Percentiles rank a stretch among this genome's conserved stretches.
These are phyloP conservation scores for Spodoptera picta DNA, from an alignment of 2,888 invertebrate genomes.

Conservation along the genomic window DNA sequence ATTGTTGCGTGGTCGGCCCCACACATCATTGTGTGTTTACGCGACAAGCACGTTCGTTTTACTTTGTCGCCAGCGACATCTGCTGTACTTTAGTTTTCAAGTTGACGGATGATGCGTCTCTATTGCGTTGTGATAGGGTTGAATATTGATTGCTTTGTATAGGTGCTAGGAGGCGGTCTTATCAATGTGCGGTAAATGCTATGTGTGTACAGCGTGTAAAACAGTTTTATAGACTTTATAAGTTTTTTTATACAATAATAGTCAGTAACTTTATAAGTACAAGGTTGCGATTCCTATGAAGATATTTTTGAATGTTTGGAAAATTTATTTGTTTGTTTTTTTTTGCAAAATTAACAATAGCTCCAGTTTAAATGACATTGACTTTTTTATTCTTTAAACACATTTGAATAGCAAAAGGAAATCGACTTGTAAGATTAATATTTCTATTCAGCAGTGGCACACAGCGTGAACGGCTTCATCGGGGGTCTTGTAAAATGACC, in stretches of 20 bases:
- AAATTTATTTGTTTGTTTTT: too few species aligned
- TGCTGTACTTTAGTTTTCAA: conserved; percentile 61
- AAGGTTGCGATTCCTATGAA: background rate
- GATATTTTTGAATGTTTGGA: too few species aligned
- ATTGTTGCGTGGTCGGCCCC: conserved; percentile 84
- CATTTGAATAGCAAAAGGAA: background rate
- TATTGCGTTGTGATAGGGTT: conserved; percentile 62
- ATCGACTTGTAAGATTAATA: conserved; percentile 18
- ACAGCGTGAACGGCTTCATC: conserved; percentile 69
- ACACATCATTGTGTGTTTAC: conserved; percentile 85
- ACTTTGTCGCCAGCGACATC: conserved; percentile 87
- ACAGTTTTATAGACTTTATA: conserved; percentile 74
- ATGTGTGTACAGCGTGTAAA: conserved; percentile 72
- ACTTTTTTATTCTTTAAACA: too few species aligned
- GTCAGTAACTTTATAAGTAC: conserved; percentile 1
- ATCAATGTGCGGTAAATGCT: conserved; percentile 76
- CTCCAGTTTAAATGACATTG: too few species aligned
- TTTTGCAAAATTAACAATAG: too few species aligned
- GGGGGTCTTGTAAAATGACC: conserved; percentile 76
- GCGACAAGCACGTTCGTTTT: conserved; percentile 84
- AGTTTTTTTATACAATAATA: conserved; percentile 21
- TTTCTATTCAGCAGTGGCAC: conserved; percentile 45
- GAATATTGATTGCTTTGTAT: conserved; percentile 42
- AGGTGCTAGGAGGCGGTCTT: conserved; percentile 59
- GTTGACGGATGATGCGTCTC: conserved; percentile 33